These are phyloP conservation scores for Cromileptes altivelis DNA, from an alignment of 2,113 vertebrate genomes.

Conservation along the genomic window DNA sequence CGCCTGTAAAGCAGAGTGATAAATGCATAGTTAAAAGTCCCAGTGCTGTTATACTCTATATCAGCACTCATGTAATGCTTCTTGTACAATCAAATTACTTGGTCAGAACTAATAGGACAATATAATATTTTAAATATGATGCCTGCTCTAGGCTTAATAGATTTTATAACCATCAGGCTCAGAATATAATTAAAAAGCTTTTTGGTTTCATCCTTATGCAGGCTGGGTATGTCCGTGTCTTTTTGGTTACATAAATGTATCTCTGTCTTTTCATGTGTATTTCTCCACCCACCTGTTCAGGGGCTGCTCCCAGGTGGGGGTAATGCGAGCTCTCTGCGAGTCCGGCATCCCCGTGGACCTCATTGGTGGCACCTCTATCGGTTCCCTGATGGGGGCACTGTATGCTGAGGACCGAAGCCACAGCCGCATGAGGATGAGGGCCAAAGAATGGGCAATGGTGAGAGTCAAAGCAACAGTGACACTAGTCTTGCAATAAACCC, in stretches of 20 bases:
- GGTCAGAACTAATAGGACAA: no score
- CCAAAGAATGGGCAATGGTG: conserved; percentile 95
- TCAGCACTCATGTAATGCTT: no score
- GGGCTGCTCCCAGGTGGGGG: conserved; percentile 95
- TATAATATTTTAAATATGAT: no score
- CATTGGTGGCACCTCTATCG: conserved; percentile 93
- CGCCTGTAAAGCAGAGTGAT: no score
- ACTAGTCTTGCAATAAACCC: neutral
- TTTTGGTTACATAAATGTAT: neutral
- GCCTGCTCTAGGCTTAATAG: neutral
- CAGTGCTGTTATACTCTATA: no score
- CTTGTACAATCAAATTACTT: no score
- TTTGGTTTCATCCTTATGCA: neutral
- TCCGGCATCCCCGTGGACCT: conserved; percentile 93
- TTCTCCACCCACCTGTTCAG: conserved; percentile 72
- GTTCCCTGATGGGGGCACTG: conserved; percentile 93
- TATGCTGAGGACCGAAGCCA: conserved; percentile 93
- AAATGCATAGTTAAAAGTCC: no score
- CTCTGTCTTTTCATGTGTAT: neutral
- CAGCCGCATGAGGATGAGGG: conserved; percentile 91
- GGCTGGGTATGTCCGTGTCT: neutral
- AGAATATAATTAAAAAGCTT: neutral
- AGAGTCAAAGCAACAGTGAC: conserved; percentile 57
- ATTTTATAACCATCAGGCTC: neutral
- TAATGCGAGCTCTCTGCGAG: conserved; percentile 90